Base-by-base conservation (phyloP, 2,888 invertebrate species). In the Balanococcus diminutus region DNA sequence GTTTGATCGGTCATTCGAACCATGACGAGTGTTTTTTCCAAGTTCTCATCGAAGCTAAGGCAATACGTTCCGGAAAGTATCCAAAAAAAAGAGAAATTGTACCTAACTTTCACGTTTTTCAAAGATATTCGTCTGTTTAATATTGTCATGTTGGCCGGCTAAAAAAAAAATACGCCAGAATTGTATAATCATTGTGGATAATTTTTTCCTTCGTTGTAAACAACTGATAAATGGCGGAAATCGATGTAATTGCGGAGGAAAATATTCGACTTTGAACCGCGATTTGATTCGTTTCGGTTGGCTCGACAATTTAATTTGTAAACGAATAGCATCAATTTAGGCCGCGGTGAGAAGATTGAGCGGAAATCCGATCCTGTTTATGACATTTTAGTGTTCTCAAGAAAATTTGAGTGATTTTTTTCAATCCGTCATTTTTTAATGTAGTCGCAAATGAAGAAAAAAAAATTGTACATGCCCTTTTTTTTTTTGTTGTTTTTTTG, bases 1-100 rank as follows among this genome's bases (percentile, higher is more conserved):
- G 75, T 79, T 79, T 36, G 8, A n/a, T 2, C 19, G 75, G 32
- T 79, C 75, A 79, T 79, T 79, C 16, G 36, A 79, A 79, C 75
- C 75, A 79, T 79, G 75, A 79, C 75, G 75, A 79, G 36, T 32
- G 36, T 79, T 79, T 79, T 79, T 32, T 67, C 19, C 75, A 3
- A 67, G 75, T 79, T 79, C 36, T n/a, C 36, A 51, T 19, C 72
- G 3, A 31, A 16, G 72, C 14, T 51, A n/a, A 25, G 2, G 19
- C 14, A 51, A 14, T 36, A 36, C 61, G 32, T 28, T 67, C n/a
- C 31, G 31, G 28, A 28, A 79, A 36, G 36, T 79, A 1, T 36
- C 19, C 75, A 79, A 36, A 36, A 79, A 79, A 79, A 36, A 79
- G 75, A 79, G 75, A 79, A 79, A 79, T 79, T 79, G 32, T 79